phyloP scores from a whole-genome alignment of 2,888 invertebrate species.

The Cantharis nigra region DNA sequence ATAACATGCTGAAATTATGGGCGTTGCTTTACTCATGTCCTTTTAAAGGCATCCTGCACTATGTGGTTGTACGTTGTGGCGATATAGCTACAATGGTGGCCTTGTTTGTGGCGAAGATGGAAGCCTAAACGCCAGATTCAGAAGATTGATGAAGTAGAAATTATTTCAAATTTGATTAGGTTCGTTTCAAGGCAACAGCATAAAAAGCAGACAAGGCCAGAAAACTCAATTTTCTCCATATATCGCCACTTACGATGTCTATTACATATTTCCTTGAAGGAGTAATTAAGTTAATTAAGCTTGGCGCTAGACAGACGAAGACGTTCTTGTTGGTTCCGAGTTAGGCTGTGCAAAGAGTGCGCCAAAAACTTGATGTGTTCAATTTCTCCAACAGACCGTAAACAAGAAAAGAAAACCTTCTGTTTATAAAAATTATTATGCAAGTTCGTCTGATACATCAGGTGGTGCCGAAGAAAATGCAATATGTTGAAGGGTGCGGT shows the following conservation, averaged over 20 bases:
- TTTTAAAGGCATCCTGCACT: too few species aligned
- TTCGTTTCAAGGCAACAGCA: neutral
- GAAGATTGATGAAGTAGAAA: neutral
- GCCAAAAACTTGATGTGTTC: too few species aligned
- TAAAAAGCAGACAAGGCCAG: neutral
- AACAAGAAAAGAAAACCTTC: neutral
- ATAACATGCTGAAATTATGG: too few species aligned
- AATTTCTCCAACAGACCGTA: neutral
- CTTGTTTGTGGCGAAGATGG: too few species aligned
- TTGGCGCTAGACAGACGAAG: neutral
- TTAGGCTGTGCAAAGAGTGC: too few species aligned
- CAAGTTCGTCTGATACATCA: neutral
- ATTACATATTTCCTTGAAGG: neutral
- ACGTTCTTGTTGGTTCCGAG: neutral
- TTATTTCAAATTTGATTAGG: neutral
- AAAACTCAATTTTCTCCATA: neutral
- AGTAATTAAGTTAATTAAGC: neutral
- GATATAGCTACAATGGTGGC: too few species aligned
- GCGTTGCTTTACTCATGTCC: too few species aligned
- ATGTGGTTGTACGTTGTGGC: too few species aligned
- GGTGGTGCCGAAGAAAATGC: neutral
- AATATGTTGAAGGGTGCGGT: slow-evolving; percentile 15
- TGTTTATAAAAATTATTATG: neutral
- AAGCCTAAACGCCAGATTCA: too few species aligned
- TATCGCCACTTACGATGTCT: neutral